Conservation (phyloP, 1,140 invertebrate genomes). For the Pogonognathellus flavescens region DNA sequence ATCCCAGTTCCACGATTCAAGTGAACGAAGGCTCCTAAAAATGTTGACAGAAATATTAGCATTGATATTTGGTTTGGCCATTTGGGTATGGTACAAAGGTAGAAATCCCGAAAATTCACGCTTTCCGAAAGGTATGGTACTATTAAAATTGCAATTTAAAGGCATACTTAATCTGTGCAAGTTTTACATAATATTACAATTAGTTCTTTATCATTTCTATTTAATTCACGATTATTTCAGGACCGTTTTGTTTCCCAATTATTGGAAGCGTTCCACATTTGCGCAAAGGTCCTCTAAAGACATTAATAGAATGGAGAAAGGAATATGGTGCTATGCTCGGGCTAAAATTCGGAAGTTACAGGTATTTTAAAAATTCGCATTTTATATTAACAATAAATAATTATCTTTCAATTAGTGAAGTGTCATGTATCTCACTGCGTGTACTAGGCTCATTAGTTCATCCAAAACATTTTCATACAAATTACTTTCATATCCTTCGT, state of each 20-base stretch:
- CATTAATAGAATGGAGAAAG: background rate
- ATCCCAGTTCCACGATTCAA: too few species aligned
- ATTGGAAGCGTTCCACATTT: constrained; percentile 2
- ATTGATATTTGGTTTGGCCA: background rate
- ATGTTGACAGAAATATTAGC: background rate
- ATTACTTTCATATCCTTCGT: too few species aligned
- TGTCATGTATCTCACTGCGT: too few species aligned
- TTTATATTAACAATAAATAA: too few species aligned
- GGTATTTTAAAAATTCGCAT: too few species aligned
- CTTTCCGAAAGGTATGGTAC: background rate
- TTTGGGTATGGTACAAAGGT: background rate
- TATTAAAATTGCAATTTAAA: too few species aligned
- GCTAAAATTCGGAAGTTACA: constrained; percentile 4
- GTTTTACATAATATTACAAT: too few species aligned
- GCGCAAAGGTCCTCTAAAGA: background rate
- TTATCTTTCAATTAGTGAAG: too few species aligned
- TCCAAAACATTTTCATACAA: too few species aligned
- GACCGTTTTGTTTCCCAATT: background rate
- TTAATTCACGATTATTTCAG: background rate
- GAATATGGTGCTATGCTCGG: background rate
- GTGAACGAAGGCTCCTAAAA: background rate
- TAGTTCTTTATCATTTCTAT: too few species aligned
- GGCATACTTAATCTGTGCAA: too few species aligned
- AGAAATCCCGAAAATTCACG: background rate
- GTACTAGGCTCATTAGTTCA: too few species aligned